phyloP scores from a whole-genome alignment of 2,113 vertebrate species.

The Tyrannus savana region DNA sequence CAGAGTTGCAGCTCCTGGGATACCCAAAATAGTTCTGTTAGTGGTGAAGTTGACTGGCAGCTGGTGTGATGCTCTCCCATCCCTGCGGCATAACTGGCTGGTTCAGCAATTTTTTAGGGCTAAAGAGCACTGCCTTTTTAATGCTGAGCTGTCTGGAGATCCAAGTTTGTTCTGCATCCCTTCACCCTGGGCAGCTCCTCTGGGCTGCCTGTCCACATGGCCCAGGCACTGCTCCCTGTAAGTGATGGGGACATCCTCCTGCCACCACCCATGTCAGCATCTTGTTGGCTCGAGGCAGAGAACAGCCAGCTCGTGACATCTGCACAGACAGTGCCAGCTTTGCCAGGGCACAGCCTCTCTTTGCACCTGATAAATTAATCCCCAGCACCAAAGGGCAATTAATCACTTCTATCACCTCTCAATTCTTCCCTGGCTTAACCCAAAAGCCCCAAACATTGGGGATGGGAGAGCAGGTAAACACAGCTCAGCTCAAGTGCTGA shows the following conservation, averaged over 20 bases:
- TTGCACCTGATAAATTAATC: background rate
- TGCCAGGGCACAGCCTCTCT: background rate
- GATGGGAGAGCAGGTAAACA: background rate
- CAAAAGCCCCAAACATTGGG: accelerated
- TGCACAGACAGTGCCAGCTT: background rate
- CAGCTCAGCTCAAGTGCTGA: accelerated
- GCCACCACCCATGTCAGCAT: accelerated
- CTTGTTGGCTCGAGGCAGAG: background rate
- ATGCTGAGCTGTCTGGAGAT: background rate
- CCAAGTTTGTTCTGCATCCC: background rate
- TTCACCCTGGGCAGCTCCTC: background rate
- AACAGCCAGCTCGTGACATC: background rate
- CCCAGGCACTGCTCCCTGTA: background rate
- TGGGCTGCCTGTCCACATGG: background rate
- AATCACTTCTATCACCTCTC: background rate
- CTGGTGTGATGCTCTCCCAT: background rate
- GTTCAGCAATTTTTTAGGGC: background rate
- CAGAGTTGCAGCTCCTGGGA: background rate
- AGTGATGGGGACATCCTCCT: background rate
- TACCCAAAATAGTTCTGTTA: background rate
- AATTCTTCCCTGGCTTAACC: background rate
- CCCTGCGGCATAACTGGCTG: background rate
- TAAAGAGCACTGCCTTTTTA: background rate
- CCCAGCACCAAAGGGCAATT: background rate
- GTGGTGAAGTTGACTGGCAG: background rate